Evolutionary conservation across 1,140 invertebrate species (phyloP), one percentile per base, ranked within the genome.

Genomic region (Dreissena rostriformis): DNA sequence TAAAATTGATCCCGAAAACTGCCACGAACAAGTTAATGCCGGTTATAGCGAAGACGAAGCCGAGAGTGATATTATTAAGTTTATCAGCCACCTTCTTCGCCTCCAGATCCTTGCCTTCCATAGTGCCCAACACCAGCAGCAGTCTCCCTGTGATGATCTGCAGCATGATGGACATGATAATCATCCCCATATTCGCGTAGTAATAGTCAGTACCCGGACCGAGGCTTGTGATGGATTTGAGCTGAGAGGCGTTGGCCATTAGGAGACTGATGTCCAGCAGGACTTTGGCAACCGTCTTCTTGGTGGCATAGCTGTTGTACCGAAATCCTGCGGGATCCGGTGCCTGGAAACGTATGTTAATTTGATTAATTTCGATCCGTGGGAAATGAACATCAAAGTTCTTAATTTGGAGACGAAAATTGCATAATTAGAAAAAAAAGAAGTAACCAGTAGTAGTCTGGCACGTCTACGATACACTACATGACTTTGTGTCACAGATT

Each of bases 241-340:
- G 79, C 53, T 88, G 88, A n/a, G 86, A 87, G 53, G 88, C 88
- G 65, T 88, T 88, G 19, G 88, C 81, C 85, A 87, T 84, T 49
- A 84, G 55, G 24, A 84, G 53, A 24, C 84, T 84, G 17, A 87
- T 84, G 67, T 88, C 88, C 80, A 88, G 68, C 51, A 88, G 39
- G 39, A 86, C 86, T 49, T 88, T 76, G 0, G 88, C 86, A n/a
- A 88, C 22, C 5, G 82, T 84, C 61, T 84, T 84, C 73, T 78
- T 77, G 2, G 82, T 77, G 39, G 74, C 82, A 39, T 84, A 84
- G 4, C 29, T 53, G 74, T 77, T 84, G 51, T 68, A 81, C 19
- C 67, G 52, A 22, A 81, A 81, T 6, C 53, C 14, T 17, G n/a
- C 11, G 4, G 22, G 22, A 12, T 71, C 55, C 1, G 29, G 14